Conservation (phyloP, 2,888 invertebrate genomes). For the Gymnoscelis rufifasciata region DNA sequence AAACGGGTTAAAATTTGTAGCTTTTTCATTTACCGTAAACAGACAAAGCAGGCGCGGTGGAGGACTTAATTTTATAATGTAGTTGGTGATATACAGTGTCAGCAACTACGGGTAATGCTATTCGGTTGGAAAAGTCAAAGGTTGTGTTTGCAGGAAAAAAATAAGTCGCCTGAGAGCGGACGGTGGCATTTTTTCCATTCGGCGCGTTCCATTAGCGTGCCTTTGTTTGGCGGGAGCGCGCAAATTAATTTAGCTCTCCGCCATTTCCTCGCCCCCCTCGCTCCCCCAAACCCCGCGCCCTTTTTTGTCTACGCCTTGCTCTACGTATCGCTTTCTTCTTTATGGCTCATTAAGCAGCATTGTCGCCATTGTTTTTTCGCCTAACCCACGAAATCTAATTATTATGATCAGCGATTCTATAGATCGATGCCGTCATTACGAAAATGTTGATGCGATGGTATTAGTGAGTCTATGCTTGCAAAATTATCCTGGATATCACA, state of each 20-base stretch:
- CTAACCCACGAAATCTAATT: conserved; percentile 71
- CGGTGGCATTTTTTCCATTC: conserved; percentile 80
- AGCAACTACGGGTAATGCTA: conserved; percentile 66
- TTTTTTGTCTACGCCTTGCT: conserved; percentile 78
- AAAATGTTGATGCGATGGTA: conserved; percentile 9
- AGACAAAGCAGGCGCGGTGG: too few relatives aligned
- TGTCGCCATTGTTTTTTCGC: conserved; percentile 76
- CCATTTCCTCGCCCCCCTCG: conserved; percentile 72
- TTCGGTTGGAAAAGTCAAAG: conserved; percentile 78
- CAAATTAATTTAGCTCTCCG: conserved; percentile 80
- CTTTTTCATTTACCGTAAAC: too few relatives aligned
- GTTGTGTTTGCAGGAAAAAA: conserved; percentile 71
- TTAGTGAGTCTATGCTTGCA: conserved; percentile 10
- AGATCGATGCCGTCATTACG: conserved; percentile 39
- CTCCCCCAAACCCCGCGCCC: conserved; percentile 64
- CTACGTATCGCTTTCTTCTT: conserved; percentile 80
- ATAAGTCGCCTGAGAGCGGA: conserved; percentile 72
- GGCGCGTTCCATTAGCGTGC: conserved; percentile 80
- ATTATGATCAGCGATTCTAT: conserved; percentile 65
- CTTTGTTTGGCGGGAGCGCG: conserved; percentile 80
- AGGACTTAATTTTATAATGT: too few relatives aligned
- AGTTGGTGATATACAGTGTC: conserved; percentile 71
- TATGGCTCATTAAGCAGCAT: conserved; percentile 78
- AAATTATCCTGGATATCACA: conserved; percentile 7
- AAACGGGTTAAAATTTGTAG: too few relatives aligned